phyloP scores from a whole-genome alignment of 2,888 invertebrate genomes.

The Ennomos fuscantarius region DNA sequence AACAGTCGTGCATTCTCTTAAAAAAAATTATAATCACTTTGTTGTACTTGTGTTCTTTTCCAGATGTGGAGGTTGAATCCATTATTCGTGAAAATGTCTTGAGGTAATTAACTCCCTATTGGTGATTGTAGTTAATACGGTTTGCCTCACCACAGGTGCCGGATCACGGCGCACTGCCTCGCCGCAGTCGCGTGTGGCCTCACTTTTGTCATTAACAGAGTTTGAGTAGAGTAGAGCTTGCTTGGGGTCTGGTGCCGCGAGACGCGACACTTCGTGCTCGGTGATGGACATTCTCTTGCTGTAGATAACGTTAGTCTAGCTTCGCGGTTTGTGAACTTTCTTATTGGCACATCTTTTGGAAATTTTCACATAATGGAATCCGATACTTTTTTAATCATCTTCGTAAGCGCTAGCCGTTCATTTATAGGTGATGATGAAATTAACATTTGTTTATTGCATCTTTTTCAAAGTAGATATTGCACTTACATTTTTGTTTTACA shows the following conservation, averaged over 20 bases:
- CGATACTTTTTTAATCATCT: slow-evolving; percentile 12
- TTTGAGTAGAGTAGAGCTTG: slow-evolving; percentile 73
- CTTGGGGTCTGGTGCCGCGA: slow-evolving; percentile 68
- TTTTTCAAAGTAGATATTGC: slow-evolving; percentile 30
- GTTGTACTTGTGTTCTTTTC: slow-evolving; percentile 86
- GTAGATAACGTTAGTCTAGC: slow-evolving; percentile 40
- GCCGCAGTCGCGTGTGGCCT: slow-evolving; percentile 46
- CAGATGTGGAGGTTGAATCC: slow-evolving; percentile 85
- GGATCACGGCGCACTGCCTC: slow-evolving; percentile 37
- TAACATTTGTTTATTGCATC: slow-evolving; percentile 34
- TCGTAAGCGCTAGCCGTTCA: not conserved
- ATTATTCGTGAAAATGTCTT: slow-evolving; percentile 84
- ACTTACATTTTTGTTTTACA: slow-evolving; percentile 28
- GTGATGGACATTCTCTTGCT: slow-evolving; percentile 63
- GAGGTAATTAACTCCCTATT: slow-evolving; percentile 85
- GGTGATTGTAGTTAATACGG: slow-evolving; percentile 80
- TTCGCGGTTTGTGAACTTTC: slow-evolving; percentile 37
- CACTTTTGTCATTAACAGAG: slow-evolving; percentile 62
- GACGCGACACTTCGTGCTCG: slow-evolving; percentile 57
- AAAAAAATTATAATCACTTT: slow-evolving; percentile 77
- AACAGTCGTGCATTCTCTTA: slow-evolving; percentile 76
- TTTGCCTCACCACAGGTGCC: slow-evolving; percentile 68
- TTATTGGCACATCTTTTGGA: slow-evolving; percentile 31
- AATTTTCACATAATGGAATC: slow-evolving; percentile 32
- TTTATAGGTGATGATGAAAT: slow-evolving; percentile 36